Conservation (phyloP, 2,113 vertebrate species). For the Seriola rivoliana region DNA sequence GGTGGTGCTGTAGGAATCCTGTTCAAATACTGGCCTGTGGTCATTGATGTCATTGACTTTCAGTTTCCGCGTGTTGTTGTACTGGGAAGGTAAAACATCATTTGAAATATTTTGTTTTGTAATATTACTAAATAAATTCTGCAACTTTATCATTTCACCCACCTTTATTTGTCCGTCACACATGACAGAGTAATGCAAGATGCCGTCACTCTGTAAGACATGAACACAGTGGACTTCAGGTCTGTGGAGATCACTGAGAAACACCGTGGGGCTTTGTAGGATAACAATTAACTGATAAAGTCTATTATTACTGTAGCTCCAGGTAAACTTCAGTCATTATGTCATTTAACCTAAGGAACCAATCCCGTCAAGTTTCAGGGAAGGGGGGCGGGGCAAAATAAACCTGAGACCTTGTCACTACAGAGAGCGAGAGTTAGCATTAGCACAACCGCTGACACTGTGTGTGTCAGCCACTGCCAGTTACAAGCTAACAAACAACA, state of each 20-base stretch:
- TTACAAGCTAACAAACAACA: too few species aligned
- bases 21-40: constrained; percentile 78
- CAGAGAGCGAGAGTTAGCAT: too few species aligned
- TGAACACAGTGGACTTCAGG: neutral
- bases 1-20: constrained; percentile 29
- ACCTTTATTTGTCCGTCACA: constrained; percentile 48
- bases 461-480: too few species aligned
- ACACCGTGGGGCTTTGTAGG: too few species aligned
- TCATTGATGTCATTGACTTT: constrained; percentile 77
- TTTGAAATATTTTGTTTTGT: neutral
- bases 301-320: too few species aligned
- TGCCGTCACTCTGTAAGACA: constrained; percentile 58
- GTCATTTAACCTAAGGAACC: too few species aligned
- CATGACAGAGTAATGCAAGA: constrained; percentile 65
- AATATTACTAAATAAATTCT: neutral
- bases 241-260: neutral
- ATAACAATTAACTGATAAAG: too few species aligned
- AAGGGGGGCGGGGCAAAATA: too few species aligned
- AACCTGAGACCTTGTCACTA: too few species aligned
- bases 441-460: too few species aligned
- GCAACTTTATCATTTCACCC: constrained; percentile 14
- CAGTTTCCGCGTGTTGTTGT: constrained; percentile 58
- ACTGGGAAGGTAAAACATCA: constrained; percentile 30
- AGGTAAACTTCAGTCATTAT: too few species aligned
- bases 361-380: too few species aligned